Evolutionary conservation across 2,797 vertebrate species (phyloP), one percentile per base, ranked within the genome.

Genomic region (Pangasius larnaudii): DNA sequence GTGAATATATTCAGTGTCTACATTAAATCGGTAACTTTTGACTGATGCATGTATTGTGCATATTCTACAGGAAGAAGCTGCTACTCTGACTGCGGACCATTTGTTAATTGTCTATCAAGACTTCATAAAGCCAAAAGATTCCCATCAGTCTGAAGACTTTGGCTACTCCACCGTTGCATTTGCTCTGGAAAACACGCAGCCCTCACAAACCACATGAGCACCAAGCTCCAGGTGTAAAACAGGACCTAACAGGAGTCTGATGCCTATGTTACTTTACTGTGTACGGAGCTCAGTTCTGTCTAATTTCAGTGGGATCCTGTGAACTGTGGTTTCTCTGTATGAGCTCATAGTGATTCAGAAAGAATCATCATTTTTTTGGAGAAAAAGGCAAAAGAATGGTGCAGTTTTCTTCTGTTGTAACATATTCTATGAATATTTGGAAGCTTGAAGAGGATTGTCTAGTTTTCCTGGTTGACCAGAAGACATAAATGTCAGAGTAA

Each of bases 41-140:
- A 51, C n/a, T 59, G 51, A 72, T 67, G 6, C 24, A 49, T 63
- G 56, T n/a, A 49, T 71, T 84, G 30, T 90, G 24, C 74, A 16
- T 86, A 36, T 63, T 65, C 69, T 36, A 63, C 65, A 91, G 90
- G 59, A 83, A 36, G 14, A 81, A 75, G 22, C 82, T 30, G 65
- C 24, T 18, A 5, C 65, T 14, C 42, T 16, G 56, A 67, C 78
- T 39, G 74, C 51, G 53, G 30, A 56, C 36, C 46, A 42, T 77
- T 83, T 89, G 78, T 19, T n/a, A 7, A 88, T 85, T 72, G 88
- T 92, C 56, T 91, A 92, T 84, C 88, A 53, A 46, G 89, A 86
- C 85, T 89, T 89, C 78, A 85, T 91, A 61, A 87, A 86, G 61
- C 61, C 56, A 3, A 72, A 46, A 53, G 18, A 46, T 33, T 7